Percentiles rank a stretch among this genome's conserved stretches.
These are phyloP conservation scores for Amblyjoppa fuscipennis DNA, from an alignment of 2,888 invertebrate species.

Conservation along the genomic window DNA sequence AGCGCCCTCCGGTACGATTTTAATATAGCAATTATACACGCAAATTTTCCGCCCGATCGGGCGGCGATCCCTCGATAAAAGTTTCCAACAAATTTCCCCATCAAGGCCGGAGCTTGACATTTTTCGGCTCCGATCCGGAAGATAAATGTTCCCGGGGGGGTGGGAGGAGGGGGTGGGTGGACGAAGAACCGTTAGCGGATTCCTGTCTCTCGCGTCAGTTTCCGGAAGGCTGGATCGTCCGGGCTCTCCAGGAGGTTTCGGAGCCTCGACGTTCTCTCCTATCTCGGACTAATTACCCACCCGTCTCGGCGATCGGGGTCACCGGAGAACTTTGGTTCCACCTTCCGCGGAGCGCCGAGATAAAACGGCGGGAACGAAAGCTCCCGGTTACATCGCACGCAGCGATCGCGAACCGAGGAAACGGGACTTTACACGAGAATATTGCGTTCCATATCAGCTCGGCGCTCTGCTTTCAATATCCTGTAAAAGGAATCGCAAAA, in stretches of 20 bases:
- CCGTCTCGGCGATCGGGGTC: constrained; percentile 54
- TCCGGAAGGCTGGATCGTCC: constrained; percentile 21
- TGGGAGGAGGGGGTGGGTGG: no score
- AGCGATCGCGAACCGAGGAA: background rate
- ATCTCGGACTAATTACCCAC: constrained; percentile 58
- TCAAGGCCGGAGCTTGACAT: constrained; percentile 42
- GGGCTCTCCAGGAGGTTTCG: constrained; percentile 2
- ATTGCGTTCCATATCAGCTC: constrained; percentile 68
- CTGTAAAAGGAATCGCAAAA: constrained; percentile 81
- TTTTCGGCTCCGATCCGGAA: constrained; percentile 46
- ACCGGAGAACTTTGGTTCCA: constrained; percentile 30
- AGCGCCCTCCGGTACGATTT: constrained; percentile 33
- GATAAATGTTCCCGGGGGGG: constrained; percentile 59
- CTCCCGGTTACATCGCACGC: background rate
- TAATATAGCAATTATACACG: constrained; percentile 64
- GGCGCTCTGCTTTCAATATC: constrained; percentile 76
- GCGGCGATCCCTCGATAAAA: constrained; percentile 55
- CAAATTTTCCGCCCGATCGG: constrained; percentile 63
- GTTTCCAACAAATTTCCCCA: constrained; percentile 60
- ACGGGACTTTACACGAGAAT: constrained; percentile 59
- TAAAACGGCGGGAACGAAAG: constrained; percentile 7
- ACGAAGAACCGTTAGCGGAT: constrained; percentile 17
- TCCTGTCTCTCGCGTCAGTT: constrained; percentile 37
- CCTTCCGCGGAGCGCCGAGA: constrained; percentile 15
- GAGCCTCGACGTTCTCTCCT: constrained; percentile 29